These are phyloP conservation scores for Volucella inflata DNA, from an alignment of 2,888 invertebrate species.

Conservation along the genomic window DNA sequence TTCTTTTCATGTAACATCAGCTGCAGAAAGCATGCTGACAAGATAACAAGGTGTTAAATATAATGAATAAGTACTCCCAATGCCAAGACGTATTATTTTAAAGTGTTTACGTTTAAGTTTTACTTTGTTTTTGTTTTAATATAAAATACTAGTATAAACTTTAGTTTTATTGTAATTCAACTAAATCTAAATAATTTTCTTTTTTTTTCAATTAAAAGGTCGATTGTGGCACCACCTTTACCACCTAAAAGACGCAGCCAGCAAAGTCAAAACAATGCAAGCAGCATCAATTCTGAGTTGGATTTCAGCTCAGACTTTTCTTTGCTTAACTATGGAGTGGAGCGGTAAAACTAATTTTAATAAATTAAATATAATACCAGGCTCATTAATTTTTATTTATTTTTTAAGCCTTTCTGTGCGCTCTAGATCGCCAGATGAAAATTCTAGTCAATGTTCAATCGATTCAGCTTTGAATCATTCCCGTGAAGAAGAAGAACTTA, in stretches of 20 bases:
- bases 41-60: too few species aligned
- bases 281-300: slow-evolving; percentile 81
- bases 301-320: slow-evolving; percentile 84
- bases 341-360: slow-evolving; percentile 83
- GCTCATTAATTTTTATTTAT: slow-evolving; percentile 14
- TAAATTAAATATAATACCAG: background rate
- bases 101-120: too few species aligned
- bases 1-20: too few species aligned
- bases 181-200: background rate
- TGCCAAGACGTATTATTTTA: too few species aligned
- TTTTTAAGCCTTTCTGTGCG: slow-evolving; percentile 87
- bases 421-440: slow-evolving; percentile 90
- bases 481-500: slow-evolving; percentile 91
- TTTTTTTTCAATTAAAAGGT: slow-evolving; percentile 68
- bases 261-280: slow-evolving; percentile 84
- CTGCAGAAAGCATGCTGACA: too few species aligned
- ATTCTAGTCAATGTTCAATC: slow-evolving; percentile 89
- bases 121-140: too few species aligned
- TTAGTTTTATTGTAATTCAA: background rate
- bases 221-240: slow-evolving; percentile 89
- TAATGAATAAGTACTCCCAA: too few species aligned
- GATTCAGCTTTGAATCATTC: slow-evolving; percentile 95
- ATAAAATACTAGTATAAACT: too few species aligned
- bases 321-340: slow-evolving; percentile 87
- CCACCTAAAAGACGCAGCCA: slow-evolving; percentile 89